Evolutionary conservation across 2,113 vertebrate genomes (phyloP).

Genomic region (Perca flavescens): DNA sequence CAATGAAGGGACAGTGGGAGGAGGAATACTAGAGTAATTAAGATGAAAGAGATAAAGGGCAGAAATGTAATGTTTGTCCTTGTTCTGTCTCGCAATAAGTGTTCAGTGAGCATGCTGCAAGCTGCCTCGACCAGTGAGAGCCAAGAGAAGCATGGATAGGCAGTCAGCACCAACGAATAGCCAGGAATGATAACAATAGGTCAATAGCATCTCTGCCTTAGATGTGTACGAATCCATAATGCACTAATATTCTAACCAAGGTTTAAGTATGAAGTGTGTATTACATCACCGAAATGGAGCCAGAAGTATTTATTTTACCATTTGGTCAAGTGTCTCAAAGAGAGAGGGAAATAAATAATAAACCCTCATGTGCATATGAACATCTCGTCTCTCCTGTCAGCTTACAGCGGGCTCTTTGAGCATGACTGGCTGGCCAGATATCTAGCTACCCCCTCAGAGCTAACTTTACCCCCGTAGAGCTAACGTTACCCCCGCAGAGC

Average conservation of each 20-base stretch:
- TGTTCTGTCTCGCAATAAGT: constrained; percentile 26
- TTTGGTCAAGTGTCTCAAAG: too few species aligned
- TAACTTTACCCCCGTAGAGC: too few species aligned
- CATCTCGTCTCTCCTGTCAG: too few species aligned
- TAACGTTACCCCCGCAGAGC: too few species aligned
- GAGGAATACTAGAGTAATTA: constrained; percentile 3
- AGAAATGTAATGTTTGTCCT: constrained; percentile 14
- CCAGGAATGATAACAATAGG: constrained; percentile 36
- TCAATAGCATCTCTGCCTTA: constrained; percentile 18
- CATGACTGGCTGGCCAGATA: too few species aligned
- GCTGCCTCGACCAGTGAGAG: constrained; percentile 40
- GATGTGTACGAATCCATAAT: neutral
- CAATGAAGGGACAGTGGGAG: neutral
- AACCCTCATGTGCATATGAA: too few species aligned
- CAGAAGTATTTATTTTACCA: too few species aligned
- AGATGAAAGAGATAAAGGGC: constrained; percentile 6
- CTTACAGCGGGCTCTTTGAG: too few species aligned
- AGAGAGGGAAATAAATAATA: too few species aligned
- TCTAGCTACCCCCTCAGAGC: too few species aligned
- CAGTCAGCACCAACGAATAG: constrained; percentile 39
- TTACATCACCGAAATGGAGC: too few species aligned
- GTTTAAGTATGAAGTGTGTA: neutral
- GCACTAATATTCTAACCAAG: neutral
- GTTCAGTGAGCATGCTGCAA: constrained; percentile 45
- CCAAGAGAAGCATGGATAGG: constrained; percentile 29